These are phyloP conservation scores for Falco rusticolus DNA, from an alignment of 2,797 vertebrate genomes.

Conservation along the genomic window DNA sequence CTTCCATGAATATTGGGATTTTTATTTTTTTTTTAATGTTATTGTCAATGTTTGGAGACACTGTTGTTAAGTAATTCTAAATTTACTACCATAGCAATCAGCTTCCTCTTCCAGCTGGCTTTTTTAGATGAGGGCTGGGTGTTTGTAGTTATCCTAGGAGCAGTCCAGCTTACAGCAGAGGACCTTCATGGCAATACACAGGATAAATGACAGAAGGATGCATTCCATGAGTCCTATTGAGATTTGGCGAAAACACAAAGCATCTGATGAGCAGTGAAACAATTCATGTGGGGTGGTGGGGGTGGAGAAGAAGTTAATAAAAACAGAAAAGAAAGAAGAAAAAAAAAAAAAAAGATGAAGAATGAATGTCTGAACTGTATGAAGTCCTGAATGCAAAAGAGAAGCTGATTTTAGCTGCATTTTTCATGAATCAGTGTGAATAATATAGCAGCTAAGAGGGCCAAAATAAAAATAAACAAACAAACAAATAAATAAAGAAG, in stretches of 20 bases:
- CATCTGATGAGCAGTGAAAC: not conserved
- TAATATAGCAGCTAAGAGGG: not conserved
- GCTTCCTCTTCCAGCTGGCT: not conserved
- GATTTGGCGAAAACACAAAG: not conserved
- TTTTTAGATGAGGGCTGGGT: not conserved
- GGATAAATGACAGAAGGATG: not conserved
- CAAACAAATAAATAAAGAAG: not conserved
- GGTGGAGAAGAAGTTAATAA: not conserved
- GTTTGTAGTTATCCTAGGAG: not conserved
- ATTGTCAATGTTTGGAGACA: not conserved
- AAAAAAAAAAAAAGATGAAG: fast-evolving
- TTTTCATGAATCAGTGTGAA: not conserved
- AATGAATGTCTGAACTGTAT: not conserved
- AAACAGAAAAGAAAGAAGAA: not conserved
- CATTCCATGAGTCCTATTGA: not conserved
- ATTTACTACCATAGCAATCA: not conserved
- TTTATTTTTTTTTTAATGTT: not conserved
- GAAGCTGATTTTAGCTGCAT: not conserved
- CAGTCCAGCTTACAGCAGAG: not conserved
- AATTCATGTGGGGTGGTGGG: fast-evolving
- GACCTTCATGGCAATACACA: not conserved
- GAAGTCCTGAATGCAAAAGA: not conserved
- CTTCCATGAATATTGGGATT: not conserved
- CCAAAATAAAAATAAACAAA: not conserved
- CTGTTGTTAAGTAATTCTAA: not conserved